Evolutionary conservation across 1,140 invertebrate species (phyloP), one percentile per base, ranked within the genome.

Genomic region (Trichonephila clavata): DNA sequence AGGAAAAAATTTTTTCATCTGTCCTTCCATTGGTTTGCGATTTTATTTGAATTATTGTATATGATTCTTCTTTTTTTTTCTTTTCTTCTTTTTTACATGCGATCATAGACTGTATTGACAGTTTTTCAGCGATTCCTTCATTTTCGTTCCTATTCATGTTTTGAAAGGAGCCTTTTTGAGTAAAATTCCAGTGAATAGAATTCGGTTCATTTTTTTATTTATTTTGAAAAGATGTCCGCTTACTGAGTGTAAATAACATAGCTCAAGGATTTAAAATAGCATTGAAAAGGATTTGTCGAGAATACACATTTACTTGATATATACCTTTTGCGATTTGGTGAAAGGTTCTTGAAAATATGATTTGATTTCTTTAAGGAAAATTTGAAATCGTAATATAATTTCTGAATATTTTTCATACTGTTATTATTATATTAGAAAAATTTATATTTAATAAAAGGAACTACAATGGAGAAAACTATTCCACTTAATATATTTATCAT

Each of bases 21-120:
- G 71, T 80, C 24, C 43, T 8, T 24, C 43, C 43, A 84, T n/a
- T 57, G 43, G 21, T 84, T 32, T 32, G 24, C 27, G 68, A 57
- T 84, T 84, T 84, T 84, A 59, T 84, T 84, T 84, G 81, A 84
- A 84, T 84, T 84, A 84, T 84, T 84, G n/a, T 59, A 6, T 39
- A 71, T 27, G 57, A 57, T 84, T 43, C 21, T 50, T 10, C 6
- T 24, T 57, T 84, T 5, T 84, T 84, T 71, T 50, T 2, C 24
- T 43, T 50, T 13, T n/a, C 27, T 43, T 83, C 16, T 18, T 21
- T 20, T 43, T 50, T 21, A n/a, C 32, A n/a, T 18, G 16, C 50
- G n/a, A 7, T 50, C 50, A 50, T 43, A n/a, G 80, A 50, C 24
- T 50, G 43, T 83, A 83, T 50, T 83, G 80, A 83, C 43, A 83